Evolutionary conservation across 2,888 invertebrate species (phyloP), one percentile per base, ranked within the genome.

Genomic region (Eurytoma adleriae): DNA sequence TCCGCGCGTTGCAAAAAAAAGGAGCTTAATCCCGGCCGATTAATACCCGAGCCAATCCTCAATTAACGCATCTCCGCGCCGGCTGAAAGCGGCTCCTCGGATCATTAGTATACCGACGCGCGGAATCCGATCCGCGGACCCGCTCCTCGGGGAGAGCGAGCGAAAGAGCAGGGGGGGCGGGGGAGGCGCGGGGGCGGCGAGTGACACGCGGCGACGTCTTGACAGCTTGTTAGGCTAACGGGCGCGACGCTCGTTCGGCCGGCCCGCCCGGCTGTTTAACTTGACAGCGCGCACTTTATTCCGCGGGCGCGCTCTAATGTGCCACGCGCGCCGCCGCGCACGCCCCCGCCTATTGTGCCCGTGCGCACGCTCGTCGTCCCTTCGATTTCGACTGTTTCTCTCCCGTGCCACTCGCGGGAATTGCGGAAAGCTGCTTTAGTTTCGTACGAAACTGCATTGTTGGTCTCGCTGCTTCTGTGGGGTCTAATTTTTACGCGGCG

Each of bases 121-220:
- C 64, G 64, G 64, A 64, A 64, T 40, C 30, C 64, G 64, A 64
- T 64, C 64, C 64, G 30, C 59, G 59, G 20, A 18, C 30, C 3
- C 30, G 59, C 40, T 62, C 62, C 62, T 62, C 1, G 30, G 64
- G 64, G 59, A 59, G 59, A 20, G 20, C 57, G 5, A 56, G n/a
- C 16, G 18, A 27, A 13, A 61, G 61, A 66, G 66, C n/a, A 27
- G 27, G 16, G 24, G 27, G 40, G 14, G 40, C 2, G 30, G 2
- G 64, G n/a, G n/a, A 67, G 20, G 18, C n/a, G n/a, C 30, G 40
- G 64, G 30, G 30, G 40, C 64, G 64, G n/a, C 64, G 64, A 64
- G 64, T 64, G 64, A 64, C 64, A 64, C 64, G 64, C 64, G 64
- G 64, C 64, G 69, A 69, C 56, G 50, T 54, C 54, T 69, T 56